Evolutionary conservation across 64 coral and sea anemone species (phyloP).

Genomic region (Stichodactyla helianthus): DNA sequence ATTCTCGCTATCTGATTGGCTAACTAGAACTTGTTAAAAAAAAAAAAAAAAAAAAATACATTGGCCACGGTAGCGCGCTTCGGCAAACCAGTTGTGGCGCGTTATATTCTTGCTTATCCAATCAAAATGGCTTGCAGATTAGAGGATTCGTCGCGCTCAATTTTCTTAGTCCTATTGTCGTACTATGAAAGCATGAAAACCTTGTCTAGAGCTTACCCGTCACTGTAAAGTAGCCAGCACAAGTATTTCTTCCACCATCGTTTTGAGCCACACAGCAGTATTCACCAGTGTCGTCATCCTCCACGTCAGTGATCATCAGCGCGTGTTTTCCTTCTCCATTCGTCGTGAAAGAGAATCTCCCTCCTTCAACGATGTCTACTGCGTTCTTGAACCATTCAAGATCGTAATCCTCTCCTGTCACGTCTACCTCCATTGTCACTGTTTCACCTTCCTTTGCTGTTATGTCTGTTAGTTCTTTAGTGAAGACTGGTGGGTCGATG

Average conservation of each 20-base stretch:
- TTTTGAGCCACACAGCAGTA: conserved; percentile 92
- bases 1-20: too few species aligned
- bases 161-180: too few species aligned
- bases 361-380: conserved; percentile 43
- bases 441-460: conserved; percentile 49
- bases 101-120: too few species aligned
- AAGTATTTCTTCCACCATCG: conserved; percentile 65
- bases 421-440: conserved; percentile 57
- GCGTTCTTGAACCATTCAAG: conserved; percentile 85
- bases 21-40: too few species aligned
- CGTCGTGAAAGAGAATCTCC: conserved; percentile 17
- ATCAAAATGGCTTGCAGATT: too few species aligned
- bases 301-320: conserved; percentile 60
- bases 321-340: conserved; percentile 44
- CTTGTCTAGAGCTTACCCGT: conserved; percentile 40
- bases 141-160: too few species aligned
- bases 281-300: conserved; percentile 82
- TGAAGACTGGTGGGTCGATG: conserved; percentile 23
- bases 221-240: conserved; percentile 71
- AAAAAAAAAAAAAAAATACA: too few species aligned
- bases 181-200: too few species aligned
- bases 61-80: too few species aligned
- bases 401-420: conserved; percentile 44
- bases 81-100: too few species aligned
- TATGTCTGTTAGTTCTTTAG: conserved; percentile 44